phyloP scores from a whole-genome alignment of 2,113 vertebrate genomes.

The Macrotus californicus region DNA sequence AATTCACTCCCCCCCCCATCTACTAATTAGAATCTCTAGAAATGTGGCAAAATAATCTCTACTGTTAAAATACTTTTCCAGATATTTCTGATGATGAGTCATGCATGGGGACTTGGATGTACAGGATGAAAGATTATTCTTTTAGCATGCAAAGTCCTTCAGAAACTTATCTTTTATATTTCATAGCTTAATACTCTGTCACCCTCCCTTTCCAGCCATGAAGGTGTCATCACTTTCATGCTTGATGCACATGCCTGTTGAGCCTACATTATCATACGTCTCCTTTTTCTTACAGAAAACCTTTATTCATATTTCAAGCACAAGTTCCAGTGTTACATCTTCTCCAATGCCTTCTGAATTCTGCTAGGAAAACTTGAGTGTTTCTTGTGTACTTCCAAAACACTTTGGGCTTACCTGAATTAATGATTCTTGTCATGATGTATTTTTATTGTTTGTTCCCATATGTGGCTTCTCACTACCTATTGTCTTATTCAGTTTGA shows the following conservation, averaged over 20 bases:
- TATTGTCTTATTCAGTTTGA: neutral
- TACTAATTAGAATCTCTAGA: neutral
- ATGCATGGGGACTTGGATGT: neutral
- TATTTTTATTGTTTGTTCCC: neutral
- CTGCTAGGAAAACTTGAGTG: neutral
- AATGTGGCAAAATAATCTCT: neutral
- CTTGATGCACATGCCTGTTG: neutral
- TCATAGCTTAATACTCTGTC: neutral
- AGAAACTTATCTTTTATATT: neutral
- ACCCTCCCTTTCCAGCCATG: neutral
- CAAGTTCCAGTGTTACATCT: neutral
- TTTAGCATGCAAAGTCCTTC: neutral
- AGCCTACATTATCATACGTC: neutral
- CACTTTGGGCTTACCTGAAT: neutral
- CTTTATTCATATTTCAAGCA: neutral
- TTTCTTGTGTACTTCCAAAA: neutral
- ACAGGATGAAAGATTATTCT: neutral
- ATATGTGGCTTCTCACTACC: neutral
- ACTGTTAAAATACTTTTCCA: neutral
- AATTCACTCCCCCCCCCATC: accelerated
- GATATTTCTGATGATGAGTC: neutral
- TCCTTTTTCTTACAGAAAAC: neutral
- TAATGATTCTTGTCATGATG: neutral
- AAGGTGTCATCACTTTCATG: neutral
- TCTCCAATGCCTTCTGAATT: neutral